A percentile compares a stretch with the other conserved stretches of the same genome.
Conservation (phyloP, 2,113 vertebrate species). For the Delphinapterus leucas region DNA sequence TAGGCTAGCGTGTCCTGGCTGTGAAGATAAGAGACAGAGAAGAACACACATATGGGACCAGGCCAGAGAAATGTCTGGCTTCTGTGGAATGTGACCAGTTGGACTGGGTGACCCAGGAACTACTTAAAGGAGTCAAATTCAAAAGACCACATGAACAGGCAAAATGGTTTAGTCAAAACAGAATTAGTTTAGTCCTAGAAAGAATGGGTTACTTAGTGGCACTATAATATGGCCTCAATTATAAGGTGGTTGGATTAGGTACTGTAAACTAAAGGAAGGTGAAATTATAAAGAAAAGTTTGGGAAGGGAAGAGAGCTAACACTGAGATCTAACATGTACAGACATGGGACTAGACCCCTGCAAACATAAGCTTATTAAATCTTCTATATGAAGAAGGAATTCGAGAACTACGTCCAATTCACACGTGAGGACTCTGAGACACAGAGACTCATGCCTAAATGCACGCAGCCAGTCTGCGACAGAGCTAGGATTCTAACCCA, state of each 20-base stretch:
- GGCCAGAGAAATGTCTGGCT: neutral
- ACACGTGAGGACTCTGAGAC: neutral
- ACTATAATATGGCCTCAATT: neutral
- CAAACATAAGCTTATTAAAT: conserved; percentile 6
- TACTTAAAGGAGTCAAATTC: neutral
- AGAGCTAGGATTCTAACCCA: neutral
- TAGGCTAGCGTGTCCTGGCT: neutral
- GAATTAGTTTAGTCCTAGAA: neutral
- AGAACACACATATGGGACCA: neutral
- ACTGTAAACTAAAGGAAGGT: neutral
- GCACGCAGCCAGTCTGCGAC: neutral
- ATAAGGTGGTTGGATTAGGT: neutral
- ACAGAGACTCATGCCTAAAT: neutral
- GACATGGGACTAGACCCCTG: neutral
- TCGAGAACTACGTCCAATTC: neutral
- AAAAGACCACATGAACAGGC: neutral
- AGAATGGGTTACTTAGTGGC: conserved; percentile 1
- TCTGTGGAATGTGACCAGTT: neutral
- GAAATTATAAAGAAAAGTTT: neutral
- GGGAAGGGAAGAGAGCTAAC: neutral
- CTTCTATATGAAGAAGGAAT: conserved; percentile 4
- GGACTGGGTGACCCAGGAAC: neutral
- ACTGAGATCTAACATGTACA: neutral
- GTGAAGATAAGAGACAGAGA: neutral
- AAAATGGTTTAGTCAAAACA: neutral